Percentiles rank a stretch among this genome's conserved stretches.
phyloP scores from a whole-genome alignment of 2,888 invertebrate genomes.

The Chloromyia formosa region DNA sequence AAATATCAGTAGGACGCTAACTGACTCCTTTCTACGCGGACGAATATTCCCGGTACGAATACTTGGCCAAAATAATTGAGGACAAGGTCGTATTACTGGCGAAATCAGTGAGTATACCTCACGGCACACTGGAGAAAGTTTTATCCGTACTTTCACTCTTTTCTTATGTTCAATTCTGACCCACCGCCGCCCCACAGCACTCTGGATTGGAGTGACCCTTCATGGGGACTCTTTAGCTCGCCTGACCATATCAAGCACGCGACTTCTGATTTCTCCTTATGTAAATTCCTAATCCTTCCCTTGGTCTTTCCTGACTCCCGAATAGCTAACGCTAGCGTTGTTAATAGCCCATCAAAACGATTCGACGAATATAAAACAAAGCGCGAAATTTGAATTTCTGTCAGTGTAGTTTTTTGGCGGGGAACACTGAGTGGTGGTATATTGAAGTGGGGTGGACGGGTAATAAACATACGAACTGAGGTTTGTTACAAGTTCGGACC shows the following conservation, averaged over 20 bases:
- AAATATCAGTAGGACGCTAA: background rate
- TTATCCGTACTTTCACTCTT: constrained; percentile 24
- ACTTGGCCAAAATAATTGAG: constrained; percentile 48
- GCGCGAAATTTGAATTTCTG: constrained; percentile 21
- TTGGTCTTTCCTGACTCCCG: background rate
- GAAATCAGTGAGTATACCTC: background rate
- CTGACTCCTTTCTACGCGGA: constrained; percentile 8
- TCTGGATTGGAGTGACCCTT: background rate
- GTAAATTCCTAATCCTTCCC: background rate
- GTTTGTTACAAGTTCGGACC: constrained; percentile 1
- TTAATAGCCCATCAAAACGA: no score
- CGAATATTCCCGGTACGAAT: constrained; percentile 24
- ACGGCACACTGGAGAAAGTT: background rate
- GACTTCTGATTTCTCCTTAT: background rate
- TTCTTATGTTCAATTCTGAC: background rate
- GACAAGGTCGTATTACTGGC: constrained; percentile 47
- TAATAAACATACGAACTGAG: background rate
- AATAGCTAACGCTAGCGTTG: background rate
- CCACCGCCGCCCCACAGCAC: background rate
- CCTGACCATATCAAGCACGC: background rate
- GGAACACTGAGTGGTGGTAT: background rate
- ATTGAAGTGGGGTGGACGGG: constrained; percentile 2
- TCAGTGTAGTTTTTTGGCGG: constrained; percentile 19
- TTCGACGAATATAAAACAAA: no score
- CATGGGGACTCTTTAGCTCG: background rate